Evolutionary conservation across 1,140 invertebrate species (phyloP).

Genomic region (Hermetia illucens): DNA sequence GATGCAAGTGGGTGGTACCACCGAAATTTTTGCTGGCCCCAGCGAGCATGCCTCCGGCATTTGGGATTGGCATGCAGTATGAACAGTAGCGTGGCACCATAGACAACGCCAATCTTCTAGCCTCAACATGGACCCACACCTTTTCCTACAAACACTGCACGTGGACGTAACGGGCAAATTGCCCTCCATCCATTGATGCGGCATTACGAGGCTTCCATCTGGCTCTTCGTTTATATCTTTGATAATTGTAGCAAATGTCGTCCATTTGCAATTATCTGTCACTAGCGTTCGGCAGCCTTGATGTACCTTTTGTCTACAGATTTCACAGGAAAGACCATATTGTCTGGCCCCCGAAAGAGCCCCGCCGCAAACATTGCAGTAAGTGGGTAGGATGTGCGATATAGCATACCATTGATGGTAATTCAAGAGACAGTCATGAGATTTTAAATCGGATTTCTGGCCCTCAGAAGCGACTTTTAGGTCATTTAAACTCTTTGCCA

Average conservation of each 20-base stretch:
- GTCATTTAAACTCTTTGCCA: conserved; percentile 80
- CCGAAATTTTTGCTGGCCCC: conserved; percentile 74
- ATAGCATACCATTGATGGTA: conserved; percentile 84
- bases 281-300: conserved; percentile 85
- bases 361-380: conserved; percentile 92
- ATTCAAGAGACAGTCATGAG: conserved; percentile 64
- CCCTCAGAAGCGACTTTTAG: conserved; percentile 52
- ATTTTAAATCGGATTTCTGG: conserved; percentile 36
- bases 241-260: conserved; percentile 80
- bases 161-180: conserved; percentile 90
- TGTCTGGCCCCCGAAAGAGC: conserved; percentile 83
- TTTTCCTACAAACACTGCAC: conserved; percentile 87
- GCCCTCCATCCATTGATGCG: conserved; percentile 96
- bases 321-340: conserved; percentile 88
- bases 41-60: conserved; percentile 63
- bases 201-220: conserved; percentile 85
- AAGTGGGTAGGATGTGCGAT: conserved; percentile 85
- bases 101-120: conserved; percentile 92
- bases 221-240: conserved; percentile 86
- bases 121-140: conserved; percentile 85
- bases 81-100: conserved; percentile 86
- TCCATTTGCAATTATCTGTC: conserved; percentile 93
- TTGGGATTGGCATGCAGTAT: conserved; percentile 69
- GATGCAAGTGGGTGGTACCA: conserved; percentile 83
- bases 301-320: conserved; percentile 94